Conservation (phyloP, 2,797 vertebrate genomes). For the Rhynchonycteris naso region DNA sequence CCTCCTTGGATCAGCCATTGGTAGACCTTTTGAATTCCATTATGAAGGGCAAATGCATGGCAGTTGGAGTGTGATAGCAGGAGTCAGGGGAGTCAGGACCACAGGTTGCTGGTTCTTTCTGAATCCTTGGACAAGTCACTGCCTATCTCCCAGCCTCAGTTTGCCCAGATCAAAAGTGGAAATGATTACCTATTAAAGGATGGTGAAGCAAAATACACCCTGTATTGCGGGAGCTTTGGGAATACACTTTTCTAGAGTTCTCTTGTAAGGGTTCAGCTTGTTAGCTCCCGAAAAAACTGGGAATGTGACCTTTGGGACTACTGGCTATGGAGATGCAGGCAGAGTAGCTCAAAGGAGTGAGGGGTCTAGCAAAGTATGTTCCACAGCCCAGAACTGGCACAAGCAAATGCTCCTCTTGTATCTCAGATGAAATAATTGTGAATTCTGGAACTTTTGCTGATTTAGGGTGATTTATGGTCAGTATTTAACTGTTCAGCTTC, state of each 20-base stretch:
- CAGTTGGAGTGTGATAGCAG: constrained; percentile 49
- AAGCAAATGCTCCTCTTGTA: constrained; percentile 41
- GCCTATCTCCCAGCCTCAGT: constrained; percentile 45
- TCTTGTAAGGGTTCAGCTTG: constrained; percentile 4
- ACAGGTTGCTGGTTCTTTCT: constrained; percentile 61
- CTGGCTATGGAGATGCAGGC: constrained; percentile 37
- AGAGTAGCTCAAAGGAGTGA: background rate
- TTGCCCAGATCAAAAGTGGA: constrained; percentile 52
- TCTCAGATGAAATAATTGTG: constrained; percentile 59
- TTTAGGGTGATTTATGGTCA: constrained; percentile 66
- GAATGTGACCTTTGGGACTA: constrained; percentile 5
- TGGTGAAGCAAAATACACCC: constrained; percentile 22
- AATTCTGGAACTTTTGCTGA: constrained; percentile 67
- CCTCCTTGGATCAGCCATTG: constrained; percentile 40
- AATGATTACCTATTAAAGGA: constrained; percentile 37
- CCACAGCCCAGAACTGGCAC: constrained; percentile 56
- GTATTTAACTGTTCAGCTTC: constrained; percentile 74
- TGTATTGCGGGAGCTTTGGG: constrained; percentile 31
- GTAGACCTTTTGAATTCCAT: constrained; percentile 63
- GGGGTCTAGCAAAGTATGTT: background rate
- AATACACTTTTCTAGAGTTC: constrained; percentile 41
- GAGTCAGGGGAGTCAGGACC: background rate
- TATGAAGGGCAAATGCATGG: constrained; percentile 54
- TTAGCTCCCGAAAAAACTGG: constrained; percentile 9
- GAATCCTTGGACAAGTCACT: constrained; percentile 54